phyloP scores from a whole-genome alignment of 2,888 invertebrate species.

The Agrenia bidenticulata region DNA sequence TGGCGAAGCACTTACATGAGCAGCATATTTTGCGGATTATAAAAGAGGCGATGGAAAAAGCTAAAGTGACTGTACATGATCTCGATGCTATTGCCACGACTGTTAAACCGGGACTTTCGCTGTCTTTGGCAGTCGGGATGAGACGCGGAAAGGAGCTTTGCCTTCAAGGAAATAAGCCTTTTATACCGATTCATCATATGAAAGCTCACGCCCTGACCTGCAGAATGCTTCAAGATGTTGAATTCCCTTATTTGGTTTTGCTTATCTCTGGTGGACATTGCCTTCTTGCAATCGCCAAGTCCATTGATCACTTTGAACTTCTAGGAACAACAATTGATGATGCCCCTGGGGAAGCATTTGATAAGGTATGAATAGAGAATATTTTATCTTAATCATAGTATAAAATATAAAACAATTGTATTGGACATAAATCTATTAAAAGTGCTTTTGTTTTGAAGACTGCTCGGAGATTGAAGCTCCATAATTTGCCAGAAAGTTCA shows the following conservation, averaged over 20 bases:
- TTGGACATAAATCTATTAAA: not conserved
- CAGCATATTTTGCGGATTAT: conserved; percentile 75
- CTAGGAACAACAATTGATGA: conserved; percentile 79
- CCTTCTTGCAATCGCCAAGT: conserved; percentile 72
- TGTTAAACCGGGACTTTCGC: conserved; percentile 79
- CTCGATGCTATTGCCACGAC: conserved; percentile 88
- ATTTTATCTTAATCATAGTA: not conserved
- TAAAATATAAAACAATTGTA: not conserved
- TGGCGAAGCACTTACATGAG: conserved; percentile 79
- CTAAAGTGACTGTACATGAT: conserved; percentile 65
- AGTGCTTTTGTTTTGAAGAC: conserved; percentile 59
- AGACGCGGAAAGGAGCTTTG: conserved; percentile 78
- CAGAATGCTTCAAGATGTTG: conserved; percentile 70
- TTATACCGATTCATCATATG: conserved; percentile 98
- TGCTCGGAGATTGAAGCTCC: conserved; percentile 79
- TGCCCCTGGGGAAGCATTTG: conserved; percentile 90
- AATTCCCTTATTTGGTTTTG: conserved; percentile 85
- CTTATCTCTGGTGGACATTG: conserved; percentile 94
- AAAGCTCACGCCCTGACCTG: conserved; percentile 93
- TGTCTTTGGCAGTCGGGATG: conserved; percentile 77
- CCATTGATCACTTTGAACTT: conserved; percentile 72
- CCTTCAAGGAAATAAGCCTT: conserved; percentile 67
- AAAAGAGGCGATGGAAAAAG: conserved; percentile 65
- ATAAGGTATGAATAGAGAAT: conserved; percentile 68
- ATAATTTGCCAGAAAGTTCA: conserved; percentile 72